These are phyloP conservation scores for Tetragnatha montana DNA, from an alignment of 2,888 invertebrate genomes.

Conservation along the genomic window DNA sequence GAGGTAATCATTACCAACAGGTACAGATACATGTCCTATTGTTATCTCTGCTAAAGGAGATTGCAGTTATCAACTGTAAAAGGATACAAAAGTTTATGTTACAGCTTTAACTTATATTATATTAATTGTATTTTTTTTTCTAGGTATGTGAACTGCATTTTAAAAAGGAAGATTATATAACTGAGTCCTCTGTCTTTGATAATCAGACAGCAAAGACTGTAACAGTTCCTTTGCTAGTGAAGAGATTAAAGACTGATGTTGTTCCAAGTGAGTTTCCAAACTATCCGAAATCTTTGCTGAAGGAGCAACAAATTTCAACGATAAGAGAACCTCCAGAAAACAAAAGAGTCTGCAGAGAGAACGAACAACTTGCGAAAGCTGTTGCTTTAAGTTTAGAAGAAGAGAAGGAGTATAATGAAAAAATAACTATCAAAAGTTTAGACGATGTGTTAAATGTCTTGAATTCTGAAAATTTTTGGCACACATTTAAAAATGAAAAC, in stretches of 20 bases:
- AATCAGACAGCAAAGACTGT: neutral
- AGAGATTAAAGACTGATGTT: neutral
- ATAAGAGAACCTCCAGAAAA: neutral
- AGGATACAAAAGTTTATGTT: too few species aligned
- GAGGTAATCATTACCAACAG: too few species aligned
- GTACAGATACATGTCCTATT: too few species aligned
- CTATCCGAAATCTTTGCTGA: neutral
- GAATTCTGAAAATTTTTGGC: neutral
- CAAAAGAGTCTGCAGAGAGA: neutral
- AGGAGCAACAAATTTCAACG: neutral
- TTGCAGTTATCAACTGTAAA: too few species aligned
- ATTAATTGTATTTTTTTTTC: too few species aligned
- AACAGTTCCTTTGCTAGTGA: neutral
- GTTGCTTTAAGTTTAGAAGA: slow-evolving; percentile 10
- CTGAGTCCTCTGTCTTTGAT: too few species aligned
- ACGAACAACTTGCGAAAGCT: slow-evolving; percentile 1
- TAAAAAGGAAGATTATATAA: too few species aligned
- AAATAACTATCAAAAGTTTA: neutral
- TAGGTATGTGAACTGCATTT: too few species aligned
- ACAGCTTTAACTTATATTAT: too few species aligned
- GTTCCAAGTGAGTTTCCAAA: neutral
- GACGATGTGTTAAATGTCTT: neutral
- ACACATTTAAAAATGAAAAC: neutral
- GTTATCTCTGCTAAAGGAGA: too few species aligned
- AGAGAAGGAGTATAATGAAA: neutral